These are phyloP conservation scores for Pluvianellus socialis DNA, from an alignment of 2,113 vertebrate genomes.

Conservation along the genomic window DNA sequence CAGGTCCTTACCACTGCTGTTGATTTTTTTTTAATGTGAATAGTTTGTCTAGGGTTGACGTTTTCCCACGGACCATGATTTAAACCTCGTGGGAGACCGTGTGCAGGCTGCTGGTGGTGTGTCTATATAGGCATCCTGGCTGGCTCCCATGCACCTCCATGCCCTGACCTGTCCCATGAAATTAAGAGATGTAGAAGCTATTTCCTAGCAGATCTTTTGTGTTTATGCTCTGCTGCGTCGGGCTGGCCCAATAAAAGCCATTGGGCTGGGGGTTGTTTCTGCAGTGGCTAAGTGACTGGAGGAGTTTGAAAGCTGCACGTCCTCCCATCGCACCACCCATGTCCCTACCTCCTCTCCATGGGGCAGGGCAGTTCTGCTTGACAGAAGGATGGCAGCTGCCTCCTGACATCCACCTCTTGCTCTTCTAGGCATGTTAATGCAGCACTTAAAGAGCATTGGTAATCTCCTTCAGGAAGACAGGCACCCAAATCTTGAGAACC, in stretches of 20 bases:
- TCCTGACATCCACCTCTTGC: neutral
- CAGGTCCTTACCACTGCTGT: neutral
- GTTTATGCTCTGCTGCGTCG: neutral
- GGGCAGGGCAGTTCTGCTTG: neutral
- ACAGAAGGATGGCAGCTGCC: neutral
- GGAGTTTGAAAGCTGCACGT: neutral
- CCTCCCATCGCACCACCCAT: neutral
- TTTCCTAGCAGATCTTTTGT: constrained; percentile 31
- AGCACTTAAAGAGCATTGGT: neutral
- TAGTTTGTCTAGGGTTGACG: neutral
- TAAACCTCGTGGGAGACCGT: neutral
- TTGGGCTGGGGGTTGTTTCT: neutral
- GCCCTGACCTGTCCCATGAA: neutral
- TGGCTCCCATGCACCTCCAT: neutral
- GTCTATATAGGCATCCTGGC: constrained; percentile 11
- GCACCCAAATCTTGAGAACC: neutral
- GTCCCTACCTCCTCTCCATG: neutral
- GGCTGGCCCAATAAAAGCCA: neutral
- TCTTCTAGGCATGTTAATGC: neutral
- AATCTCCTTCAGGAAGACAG: neutral
- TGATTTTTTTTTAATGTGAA: neutral
- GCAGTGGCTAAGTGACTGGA: neutral
- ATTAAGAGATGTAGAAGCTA: constrained; percentile 10
- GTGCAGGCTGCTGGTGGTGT: neutral
- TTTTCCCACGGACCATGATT: constrained; percentile 8